phyloP scores from a whole-genome alignment of 2,888 invertebrate genomes.

The Drosophila robusta region DNA sequence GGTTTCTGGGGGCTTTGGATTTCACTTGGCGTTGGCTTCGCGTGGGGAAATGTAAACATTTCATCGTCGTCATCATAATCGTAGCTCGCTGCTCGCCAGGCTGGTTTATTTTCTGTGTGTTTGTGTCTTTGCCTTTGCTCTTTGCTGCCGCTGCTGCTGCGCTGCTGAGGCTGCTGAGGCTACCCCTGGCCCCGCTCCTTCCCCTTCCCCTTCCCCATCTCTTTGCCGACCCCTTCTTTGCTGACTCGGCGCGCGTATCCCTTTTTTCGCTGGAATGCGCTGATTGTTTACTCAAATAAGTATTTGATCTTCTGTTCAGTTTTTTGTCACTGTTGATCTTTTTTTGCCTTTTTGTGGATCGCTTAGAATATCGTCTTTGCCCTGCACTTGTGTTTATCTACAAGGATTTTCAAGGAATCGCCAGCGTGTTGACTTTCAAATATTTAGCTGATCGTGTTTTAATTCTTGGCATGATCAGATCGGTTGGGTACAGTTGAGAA shows the following conservation, averaged over 20 bases:
- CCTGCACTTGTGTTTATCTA: conserved; percentile 50
- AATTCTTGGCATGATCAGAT: conserved; percentile 5
- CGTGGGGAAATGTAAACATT: conserved; percentile 80
- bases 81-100: conserved; percentile 37
- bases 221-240: conserved; percentile 15
- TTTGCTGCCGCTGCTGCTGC: conserved; percentile 4
- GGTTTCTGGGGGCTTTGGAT: conserved; percentile 71
- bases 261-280: conserved; percentile 74
- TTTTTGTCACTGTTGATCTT: conserved; percentile 54
- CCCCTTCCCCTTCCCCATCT: conserved; percentile 5
- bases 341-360: background rate
- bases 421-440: conserved; percentile 11
- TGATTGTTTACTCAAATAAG: conserved; percentile 74
- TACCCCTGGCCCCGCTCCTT: background rate
- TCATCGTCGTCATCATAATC: conserved; percentile 72
- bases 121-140: conserved; percentile 20
- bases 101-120: conserved; percentile 27
- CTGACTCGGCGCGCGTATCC: conserved; percentile 61
- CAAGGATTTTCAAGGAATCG: conserved; percentile 74
- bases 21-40: conserved; percentile 63
- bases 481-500: conserved; percentile 14
- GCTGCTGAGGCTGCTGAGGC: background rate
- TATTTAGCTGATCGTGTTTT: conserved; percentile 39
- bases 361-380: background rate
- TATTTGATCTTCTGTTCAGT: conserved; percentile 68